Percentiles rank a stretch among this genome's conserved stretches.
These are phyloP conservation scores for Vireo griseus DNA, from an alignment of 2,797 vertebrate species.

Conservation along the genomic window DNA sequence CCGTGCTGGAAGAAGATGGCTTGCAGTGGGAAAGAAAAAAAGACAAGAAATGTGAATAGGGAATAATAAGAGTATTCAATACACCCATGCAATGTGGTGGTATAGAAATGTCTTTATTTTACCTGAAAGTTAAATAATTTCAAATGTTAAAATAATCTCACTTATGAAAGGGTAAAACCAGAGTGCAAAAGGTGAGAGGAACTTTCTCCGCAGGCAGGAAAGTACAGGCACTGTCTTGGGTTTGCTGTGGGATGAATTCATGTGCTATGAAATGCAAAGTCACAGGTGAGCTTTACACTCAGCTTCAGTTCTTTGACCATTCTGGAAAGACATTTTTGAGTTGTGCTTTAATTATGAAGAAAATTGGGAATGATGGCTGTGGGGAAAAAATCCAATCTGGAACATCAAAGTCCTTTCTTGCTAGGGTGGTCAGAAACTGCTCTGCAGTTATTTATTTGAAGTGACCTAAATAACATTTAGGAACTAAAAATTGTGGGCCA, in stretches of 20 bases:
- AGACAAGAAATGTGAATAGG: neutral
- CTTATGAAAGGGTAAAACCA: neutral
- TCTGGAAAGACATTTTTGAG: neutral
- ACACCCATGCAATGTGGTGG: rapidly evolving
- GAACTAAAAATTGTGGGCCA: neutral
- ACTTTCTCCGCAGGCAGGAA: neutral
- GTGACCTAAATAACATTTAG: neutral
- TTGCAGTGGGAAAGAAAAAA: neutral
- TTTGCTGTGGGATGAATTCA: neutral
- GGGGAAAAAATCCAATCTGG: neutral
- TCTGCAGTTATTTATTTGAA: slow-evolving; percentile 19
- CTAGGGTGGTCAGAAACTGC: neutral
- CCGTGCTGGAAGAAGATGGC: neutral
- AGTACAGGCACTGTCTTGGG: neutral
- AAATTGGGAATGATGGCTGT: neutral
- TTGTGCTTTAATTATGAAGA: slow-evolving; percentile 7
- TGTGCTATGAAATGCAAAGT: neutral
- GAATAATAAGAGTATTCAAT: neutral
- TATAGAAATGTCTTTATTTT: neutral
- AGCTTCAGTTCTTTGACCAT: neutral
- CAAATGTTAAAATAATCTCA: neutral
- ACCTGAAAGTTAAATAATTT: neutral
- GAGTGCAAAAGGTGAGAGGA: neutral
- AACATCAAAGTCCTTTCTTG: neutral
- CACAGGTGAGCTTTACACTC: neutral